phyloP scores from a whole-genome alignment of 1,140 invertebrate species.

The Bombus soroeensis region DNA sequence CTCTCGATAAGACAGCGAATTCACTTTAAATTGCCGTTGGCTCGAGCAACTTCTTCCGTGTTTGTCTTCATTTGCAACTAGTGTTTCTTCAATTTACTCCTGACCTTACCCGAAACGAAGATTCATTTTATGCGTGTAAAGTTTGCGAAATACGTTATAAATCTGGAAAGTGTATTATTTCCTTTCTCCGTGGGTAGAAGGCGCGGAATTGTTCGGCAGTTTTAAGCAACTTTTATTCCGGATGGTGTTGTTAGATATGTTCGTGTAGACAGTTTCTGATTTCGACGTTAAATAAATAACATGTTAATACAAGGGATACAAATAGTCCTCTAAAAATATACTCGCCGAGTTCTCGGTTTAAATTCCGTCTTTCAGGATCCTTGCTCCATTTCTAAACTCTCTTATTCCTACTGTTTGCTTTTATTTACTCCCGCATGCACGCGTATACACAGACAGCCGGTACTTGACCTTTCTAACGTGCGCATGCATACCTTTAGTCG shows the following conservation, averaged over 20 bases:
- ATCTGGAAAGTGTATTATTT: background rate
- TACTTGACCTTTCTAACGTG: slow-evolving; percentile 13
- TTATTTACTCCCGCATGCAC: background rate
- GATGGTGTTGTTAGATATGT: background rate
- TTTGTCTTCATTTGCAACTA: slow-evolving; percentile 26
- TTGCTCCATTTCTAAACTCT: background rate
- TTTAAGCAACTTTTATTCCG: background rate
- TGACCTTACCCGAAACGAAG: background rate
- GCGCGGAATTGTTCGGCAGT: background rate
- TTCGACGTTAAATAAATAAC: background rate
- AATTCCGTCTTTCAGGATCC: background rate
- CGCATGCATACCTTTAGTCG: background rate
- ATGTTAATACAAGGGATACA: background rate
- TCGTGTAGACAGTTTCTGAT: too few relatives aligned
- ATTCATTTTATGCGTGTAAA: slow-evolving; percentile 12
- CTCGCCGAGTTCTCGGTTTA: background rate
- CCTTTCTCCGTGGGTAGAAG: background rate
- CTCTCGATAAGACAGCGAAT: slow-evolving; percentile 3
- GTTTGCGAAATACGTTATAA: background rate
- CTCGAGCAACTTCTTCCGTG: background rate
- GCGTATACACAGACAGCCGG: background rate
- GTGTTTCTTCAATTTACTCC: slow-evolving; percentile 10
- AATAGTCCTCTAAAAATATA: background rate
- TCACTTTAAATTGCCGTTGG: background rate
- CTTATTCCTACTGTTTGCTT: background rate